Evolutionary conservation across 2,888 invertebrate species (phyloP).

Genomic region (Lobophora halterata): DNA sequence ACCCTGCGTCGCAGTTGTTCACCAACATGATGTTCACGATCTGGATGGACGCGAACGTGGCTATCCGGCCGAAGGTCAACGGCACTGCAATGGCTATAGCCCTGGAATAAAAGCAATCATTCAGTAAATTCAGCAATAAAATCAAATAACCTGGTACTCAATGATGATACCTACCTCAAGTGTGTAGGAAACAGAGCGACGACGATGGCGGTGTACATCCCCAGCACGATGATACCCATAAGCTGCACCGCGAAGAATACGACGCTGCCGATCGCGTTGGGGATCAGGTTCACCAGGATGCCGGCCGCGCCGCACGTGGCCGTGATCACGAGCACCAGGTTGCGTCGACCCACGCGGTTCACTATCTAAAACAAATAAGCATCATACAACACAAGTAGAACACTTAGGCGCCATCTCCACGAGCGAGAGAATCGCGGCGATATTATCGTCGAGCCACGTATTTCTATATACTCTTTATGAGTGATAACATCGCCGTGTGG

Average conservation of each 20-base stretch:
- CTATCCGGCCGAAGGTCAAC: constrained; percentile 78
- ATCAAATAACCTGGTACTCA: too few relatives aligned
- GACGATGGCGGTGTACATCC: constrained; percentile 74
- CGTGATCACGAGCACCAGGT: constrained; percentile 62
- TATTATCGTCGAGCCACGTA: too few relatives aligned
- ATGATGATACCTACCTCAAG: constrained; percentile 44
- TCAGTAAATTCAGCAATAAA: too few relatives aligned
- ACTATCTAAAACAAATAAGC: constrained; percentile 30
- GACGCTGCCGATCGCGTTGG: constrained; percentile 79
- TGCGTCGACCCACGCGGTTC: constrained; percentile 74
- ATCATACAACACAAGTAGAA: not conserved
- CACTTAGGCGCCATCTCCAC: too few relatives aligned
- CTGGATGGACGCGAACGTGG: constrained; percentile 80
- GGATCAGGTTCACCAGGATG: constrained; percentile 80
- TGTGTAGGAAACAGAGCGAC: constrained; percentile 80
- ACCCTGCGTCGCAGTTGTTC: constrained; percentile 78
- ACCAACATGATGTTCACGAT: constrained; percentile 81
- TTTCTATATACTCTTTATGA: too few relatives aligned
- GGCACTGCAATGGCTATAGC: constrained; percentile 81
- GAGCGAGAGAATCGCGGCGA: too few relatives aligned
- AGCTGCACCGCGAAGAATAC: constrained; percentile 67
- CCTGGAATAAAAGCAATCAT: constrained; percentile 49
- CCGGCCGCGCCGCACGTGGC: constrained; percentile 75
- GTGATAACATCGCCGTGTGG: too few relatives aligned
- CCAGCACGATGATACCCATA: constrained; percentile 64